Evolutionary conservation across 2,797 vertebrate genomes (phyloP).

Genomic region (Hydrocynus forskahlii): DNA sequence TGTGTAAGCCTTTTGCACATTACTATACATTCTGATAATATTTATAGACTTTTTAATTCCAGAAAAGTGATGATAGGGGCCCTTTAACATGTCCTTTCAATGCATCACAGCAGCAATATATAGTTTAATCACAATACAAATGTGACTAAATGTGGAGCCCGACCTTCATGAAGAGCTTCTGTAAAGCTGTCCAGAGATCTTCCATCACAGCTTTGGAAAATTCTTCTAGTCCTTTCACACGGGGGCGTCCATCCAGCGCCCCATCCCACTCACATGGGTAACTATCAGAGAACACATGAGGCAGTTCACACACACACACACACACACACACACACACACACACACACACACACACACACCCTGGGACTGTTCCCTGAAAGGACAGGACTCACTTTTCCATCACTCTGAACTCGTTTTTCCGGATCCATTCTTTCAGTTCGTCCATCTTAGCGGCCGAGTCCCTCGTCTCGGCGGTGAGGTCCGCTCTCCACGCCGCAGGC

Average conservation of each 20-base stretch:
- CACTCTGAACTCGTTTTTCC: slow-evolving; percentile 66
- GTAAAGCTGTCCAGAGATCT: slow-evolving; percentile 81
- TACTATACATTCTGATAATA: too few species aligned
- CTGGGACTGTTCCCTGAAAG: too few species aligned
- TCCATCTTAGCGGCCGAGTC: slow-evolving; percentile 77
- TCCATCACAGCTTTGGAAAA: slow-evolving; percentile 80
- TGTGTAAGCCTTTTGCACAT: too few species aligned
- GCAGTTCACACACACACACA: too few species aligned
- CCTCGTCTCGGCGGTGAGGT: slow-evolving; percentile 84
- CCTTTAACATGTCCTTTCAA: too few species aligned
- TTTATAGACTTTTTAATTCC: too few species aligned
- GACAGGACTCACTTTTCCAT: slow-evolving; percentile 72
- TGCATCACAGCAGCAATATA: too few species aligned
- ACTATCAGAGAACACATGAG: slow-evolving; percentile 53
- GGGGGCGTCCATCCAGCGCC: slow-evolving; percentile 78
- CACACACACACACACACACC: too few species aligned
- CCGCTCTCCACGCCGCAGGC: slow-evolving; percentile 81
- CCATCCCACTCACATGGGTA: slow-evolving; percentile 86
- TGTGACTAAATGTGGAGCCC: slow-evolving; percentile 28
- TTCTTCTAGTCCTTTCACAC: slow-evolving; percentile 78
- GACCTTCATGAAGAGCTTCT: slow-evolving; percentile 79
- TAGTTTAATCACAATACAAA: too few species aligned
- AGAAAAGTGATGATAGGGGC: too few species aligned
- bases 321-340: too few species aligned
- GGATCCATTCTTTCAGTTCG: slow-evolving; percentile 78